phyloP scores from a whole-genome alignment of 1,140 invertebrate species.

The Drosophila tani region DNA sequence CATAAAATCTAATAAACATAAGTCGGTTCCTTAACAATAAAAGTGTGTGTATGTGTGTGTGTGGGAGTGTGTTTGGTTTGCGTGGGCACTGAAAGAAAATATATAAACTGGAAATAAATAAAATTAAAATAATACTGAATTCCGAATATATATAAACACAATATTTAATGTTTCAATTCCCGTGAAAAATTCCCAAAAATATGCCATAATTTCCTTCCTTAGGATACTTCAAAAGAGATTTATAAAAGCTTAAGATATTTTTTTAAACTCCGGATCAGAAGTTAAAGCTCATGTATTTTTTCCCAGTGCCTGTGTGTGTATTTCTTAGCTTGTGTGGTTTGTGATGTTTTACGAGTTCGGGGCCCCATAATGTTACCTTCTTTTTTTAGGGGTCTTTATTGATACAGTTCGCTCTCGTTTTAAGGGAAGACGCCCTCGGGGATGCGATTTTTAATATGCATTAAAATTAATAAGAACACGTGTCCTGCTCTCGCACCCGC shows the following conservation, averaged over 20 bases:
- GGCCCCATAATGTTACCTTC: constrained; percentile 32
- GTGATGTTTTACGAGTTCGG: constrained; percentile 49
- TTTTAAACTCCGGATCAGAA: not conserved
- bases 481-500: constrained; percentile 55
- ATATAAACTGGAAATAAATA: not conserved
- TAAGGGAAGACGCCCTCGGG: constrained; percentile 40
- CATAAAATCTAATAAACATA: constrained; percentile 80
- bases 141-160: no score
- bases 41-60: constrained; percentile 18
- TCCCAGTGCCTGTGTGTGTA: constrained; percentile 8
- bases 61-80: constrained; percentile 10
- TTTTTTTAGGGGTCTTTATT: constrained; percentile 53
- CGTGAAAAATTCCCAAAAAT: no score
- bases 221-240: not conserved
- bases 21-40: constrained; percentile 46
- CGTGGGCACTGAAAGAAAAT: constrained; percentile 8
- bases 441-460: constrained; percentile 79
- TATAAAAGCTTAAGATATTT: no score
- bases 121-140: not conserved
- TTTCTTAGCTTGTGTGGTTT: constrained; percentile 54
- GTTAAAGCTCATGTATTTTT: not conserved
- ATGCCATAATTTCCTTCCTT: not conserved
- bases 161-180: no score
- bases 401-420: constrained; percentile 57
- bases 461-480: constrained; percentile 84